Conservation (phyloP, 2,113 vertebrate species). For the Gasterosteus nipponicus region DNA sequence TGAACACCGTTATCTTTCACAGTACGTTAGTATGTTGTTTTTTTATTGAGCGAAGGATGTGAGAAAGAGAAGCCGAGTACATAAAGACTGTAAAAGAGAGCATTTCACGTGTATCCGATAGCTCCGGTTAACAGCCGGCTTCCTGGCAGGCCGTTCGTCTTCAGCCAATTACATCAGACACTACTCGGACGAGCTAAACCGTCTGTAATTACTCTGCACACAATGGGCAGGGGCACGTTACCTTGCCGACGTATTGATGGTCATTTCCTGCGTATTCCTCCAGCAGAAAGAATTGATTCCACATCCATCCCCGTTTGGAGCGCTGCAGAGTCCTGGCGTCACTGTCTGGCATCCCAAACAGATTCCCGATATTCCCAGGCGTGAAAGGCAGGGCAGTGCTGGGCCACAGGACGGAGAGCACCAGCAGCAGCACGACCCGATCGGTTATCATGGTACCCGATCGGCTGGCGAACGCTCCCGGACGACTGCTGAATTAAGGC, state of each 20-base stretch:
- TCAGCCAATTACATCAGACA: slow-evolving; percentile 64
- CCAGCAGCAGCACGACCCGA: slow-evolving; percentile 71
- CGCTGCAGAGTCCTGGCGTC: slow-evolving; percentile 86
- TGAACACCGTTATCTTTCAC: neutral
- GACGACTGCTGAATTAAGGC: slow-evolving; percentile 69
- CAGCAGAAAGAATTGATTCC: slow-evolving; percentile 99
- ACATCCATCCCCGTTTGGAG: slow-evolving; percentile 97
- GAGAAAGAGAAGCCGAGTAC: neutral
- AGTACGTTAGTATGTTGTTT: neutral
- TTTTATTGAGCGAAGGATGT: neutral
- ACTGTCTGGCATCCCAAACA: slow-evolving; percentile 75
- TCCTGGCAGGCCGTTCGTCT: slow-evolving; percentile 59
- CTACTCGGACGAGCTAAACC: slow-evolving; percentile 47
- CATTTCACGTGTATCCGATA: slow-evolving; percentile 34
- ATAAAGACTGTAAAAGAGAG: neutral
- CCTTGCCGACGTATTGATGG: slow-evolving; percentile 98
- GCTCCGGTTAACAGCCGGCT: slow-evolving; percentile 51
- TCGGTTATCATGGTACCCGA: slow-evolving; percentile 81
- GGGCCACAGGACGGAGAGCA: slow-evolving; percentile 73
- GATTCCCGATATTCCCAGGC: slow-evolving; percentile 75
- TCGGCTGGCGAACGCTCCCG: slow-evolving; percentile 57
- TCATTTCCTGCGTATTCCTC: slow-evolving; percentile 95
- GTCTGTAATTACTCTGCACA: slow-evolving; percentile 54
- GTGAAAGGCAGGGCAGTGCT: slow-evolving; percentile 68
- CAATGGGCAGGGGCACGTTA: slow-evolving; percentile 75